These are phyloP conservation scores for Ptychadena robeensis DNA, from an alignment of 2,797 vertebrate genomes.

Conservation along the genomic window DNA sequence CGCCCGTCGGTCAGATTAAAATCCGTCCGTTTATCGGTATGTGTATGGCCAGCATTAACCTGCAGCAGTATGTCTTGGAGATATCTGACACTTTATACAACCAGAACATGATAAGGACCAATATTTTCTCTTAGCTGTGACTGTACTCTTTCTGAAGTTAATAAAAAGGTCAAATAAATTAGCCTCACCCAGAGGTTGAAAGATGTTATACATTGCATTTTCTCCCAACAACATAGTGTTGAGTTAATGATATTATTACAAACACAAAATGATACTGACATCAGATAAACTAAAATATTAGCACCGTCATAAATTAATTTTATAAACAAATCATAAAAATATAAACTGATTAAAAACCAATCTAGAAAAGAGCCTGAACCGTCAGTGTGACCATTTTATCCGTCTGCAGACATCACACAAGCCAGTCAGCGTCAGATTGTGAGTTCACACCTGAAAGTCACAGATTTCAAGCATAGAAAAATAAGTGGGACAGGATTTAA, in stretches of 20 bases:
- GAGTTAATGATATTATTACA: too few species aligned
- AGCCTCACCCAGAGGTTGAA: too few species aligned
- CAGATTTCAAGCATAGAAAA: constrained; percentile 44
- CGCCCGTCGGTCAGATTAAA: too few species aligned
- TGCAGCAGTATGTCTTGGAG: too few species aligned
- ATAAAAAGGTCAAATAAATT: neutral
- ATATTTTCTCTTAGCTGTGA: too few species aligned
- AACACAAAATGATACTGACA: neutral
- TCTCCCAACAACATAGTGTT: too few species aligned
- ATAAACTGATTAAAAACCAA: neutral
- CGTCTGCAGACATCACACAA: constrained; percentile 36
- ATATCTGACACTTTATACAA: too few species aligned
- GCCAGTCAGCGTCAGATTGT: constrained; percentile 33
- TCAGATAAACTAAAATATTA: neutral
- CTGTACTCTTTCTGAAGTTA: neutral
- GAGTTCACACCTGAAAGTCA: constrained; percentile 55
- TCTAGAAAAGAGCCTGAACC: neutral
- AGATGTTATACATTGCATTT: too few species aligned
- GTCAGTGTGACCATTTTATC: constrained; percentile 28
- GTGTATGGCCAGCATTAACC: too few species aligned
- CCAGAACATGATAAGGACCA: too few species aligned
- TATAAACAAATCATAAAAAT: neutral
- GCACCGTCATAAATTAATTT: too few species aligned
- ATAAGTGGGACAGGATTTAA: constrained; percentile 35
- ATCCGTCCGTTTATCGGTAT: too few species aligned